phyloP scores from a whole-genome alignment of 2,888 invertebrate species.

The Mythimna ferrago region DNA sequence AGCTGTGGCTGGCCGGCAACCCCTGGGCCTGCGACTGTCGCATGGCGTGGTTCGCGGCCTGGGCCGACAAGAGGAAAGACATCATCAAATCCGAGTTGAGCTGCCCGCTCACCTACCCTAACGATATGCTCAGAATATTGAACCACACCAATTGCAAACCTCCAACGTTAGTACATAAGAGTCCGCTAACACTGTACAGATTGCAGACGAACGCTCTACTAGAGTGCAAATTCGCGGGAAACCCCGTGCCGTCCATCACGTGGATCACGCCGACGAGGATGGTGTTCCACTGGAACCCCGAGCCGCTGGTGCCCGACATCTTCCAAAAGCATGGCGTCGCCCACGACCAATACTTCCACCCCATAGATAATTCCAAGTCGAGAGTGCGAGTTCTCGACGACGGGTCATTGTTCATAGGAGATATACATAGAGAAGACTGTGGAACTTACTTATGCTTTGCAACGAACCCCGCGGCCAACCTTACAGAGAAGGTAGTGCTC shows the following conservation, averaged over 20 bases:
- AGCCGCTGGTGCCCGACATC: slow-evolving; percentile 92
- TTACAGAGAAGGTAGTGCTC: slow-evolving; percentile 93
- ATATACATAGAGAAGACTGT: slow-evolving; percentile 94
- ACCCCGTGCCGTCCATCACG: slow-evolving; percentile 95
- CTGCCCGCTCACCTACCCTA: slow-evolving; percentile 92
- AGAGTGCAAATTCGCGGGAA: slow-evolving; percentile 94
- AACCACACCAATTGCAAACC: slow-evolving; percentile 93
- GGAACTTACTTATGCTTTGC: slow-evolving; percentile 97
- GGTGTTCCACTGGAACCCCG: slow-evolving; percentile 95
- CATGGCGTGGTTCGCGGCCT: slow-evolving; percentile 93
- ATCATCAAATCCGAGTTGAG: slow-evolving; percentile 91
- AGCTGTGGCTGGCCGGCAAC: slow-evolving; percentile 93
- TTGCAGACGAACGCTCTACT: slow-evolving; percentile 93
- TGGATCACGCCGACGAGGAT: slow-evolving; percentile 95
- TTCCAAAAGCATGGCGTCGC: slow-evolving; percentile 92
- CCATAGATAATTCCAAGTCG: slow-evolving; percentile 86
- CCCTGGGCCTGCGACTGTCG: slow-evolving; percentile 97
- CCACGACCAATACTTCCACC: slow-evolving; percentile 89
- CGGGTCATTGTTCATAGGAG: slow-evolving; percentile 94
- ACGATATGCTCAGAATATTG: slow-evolving; percentile 93
- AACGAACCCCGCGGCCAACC: slow-evolving; percentile 95
- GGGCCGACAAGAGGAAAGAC: slow-evolving; percentile 88
- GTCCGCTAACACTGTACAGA: slow-evolving; percentile 92
- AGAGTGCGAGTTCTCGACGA: slow-evolving; percentile 93
- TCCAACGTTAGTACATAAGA: slow-evolving; percentile 91